Conservation (phyloP, 2,797 vertebrate genomes). For the Alca torda region DNA sequence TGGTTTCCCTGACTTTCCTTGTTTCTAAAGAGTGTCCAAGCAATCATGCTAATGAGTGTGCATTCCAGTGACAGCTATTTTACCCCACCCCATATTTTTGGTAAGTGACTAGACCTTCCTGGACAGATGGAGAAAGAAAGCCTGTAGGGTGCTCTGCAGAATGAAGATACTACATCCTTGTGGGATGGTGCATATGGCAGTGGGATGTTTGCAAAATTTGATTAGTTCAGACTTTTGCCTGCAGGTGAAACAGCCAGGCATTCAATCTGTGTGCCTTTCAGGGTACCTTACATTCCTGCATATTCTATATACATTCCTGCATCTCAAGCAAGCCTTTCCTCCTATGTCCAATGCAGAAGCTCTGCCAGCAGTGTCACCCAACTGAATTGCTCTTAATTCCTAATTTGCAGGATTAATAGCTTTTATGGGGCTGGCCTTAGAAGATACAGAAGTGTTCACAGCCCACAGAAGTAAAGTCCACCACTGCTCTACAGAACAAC, state of each 20-base stretch:
- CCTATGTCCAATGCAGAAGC: not conserved
- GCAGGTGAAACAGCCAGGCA: not conserved
- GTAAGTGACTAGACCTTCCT: not conserved
- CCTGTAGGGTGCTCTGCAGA: not conserved
- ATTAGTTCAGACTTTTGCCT: not conserved
- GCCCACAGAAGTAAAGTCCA: not conserved
- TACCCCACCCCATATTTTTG: not conserved
- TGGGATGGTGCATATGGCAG: not conserved
- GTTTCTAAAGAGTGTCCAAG: not conserved
- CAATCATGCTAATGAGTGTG: rapidly evolving
- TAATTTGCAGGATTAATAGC: not conserved
- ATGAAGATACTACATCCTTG: not conserved
- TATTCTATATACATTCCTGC: not conserved
- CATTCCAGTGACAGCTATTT: not conserved
- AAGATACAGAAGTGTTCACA: not conserved
- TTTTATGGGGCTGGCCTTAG: not conserved
- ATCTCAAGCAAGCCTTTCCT: not conserved
- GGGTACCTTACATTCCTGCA: not conserved
- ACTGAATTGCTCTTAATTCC: not conserved
- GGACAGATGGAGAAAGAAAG: not conserved
- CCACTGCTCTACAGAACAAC: not conserved
- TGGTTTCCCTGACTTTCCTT: not conserved
- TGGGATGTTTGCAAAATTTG: not conserved
- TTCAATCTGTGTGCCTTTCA: not conserved
- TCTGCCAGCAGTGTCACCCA: not conserved